Base-by-base conservation (phyloP, 2,888 invertebrate genomes). In the Zonitis immaculata region DNA sequence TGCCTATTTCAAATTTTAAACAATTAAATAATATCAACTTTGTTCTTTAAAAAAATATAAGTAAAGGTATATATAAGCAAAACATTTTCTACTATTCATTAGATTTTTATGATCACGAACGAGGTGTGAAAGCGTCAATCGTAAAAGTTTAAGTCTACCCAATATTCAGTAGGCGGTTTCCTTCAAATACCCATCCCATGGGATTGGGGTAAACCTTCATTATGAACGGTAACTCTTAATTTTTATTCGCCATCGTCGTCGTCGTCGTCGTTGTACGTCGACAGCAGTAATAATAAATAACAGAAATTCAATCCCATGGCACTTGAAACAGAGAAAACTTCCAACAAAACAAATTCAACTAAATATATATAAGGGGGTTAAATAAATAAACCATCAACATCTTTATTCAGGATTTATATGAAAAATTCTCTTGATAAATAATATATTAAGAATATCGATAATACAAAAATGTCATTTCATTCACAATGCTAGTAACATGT, bases 81-180 rank as follows among this genome's bases (percentile, higher is more conserved):
- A n/a, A n/a, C n/a, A n/a, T n/a, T n/a, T n/a, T n/a, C n/a, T n/a
- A n/a, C n/a, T n/a, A n/a, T n/a, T n/a, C n/a, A n/a, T n/a, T n/a
- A n/a, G n/a, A n/a, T n/a, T n/a, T n/a, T n/a, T n/a, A n/a, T n/a
- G n/a, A n/a, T n/a, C n/a, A n/a, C n/a, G n/a, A n/a, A n/a, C n/a
- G 65, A 66, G 67, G 69, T 69, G 69, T 66, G 64, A 69, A 68
- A 61, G 63, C 62, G 66, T 64, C 60, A 69, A 66, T 63, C 66
- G 64, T 65, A 66, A 68, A n/a, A n/a, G n/a, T n/a, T n/a, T n/a
- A 67, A 65, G 20, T 63, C 66, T 58, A 59, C 62, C 58, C 58
- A 66, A 7, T 68, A 69, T 68, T 69, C 65, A 70, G 68, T 68
- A 66, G 62, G 62, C 66, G 66, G 67, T 67, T 66, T 66, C 64